phyloP scores from a whole-genome alignment of 2,888 invertebrate species.

The Acleris holmiana region DNA sequence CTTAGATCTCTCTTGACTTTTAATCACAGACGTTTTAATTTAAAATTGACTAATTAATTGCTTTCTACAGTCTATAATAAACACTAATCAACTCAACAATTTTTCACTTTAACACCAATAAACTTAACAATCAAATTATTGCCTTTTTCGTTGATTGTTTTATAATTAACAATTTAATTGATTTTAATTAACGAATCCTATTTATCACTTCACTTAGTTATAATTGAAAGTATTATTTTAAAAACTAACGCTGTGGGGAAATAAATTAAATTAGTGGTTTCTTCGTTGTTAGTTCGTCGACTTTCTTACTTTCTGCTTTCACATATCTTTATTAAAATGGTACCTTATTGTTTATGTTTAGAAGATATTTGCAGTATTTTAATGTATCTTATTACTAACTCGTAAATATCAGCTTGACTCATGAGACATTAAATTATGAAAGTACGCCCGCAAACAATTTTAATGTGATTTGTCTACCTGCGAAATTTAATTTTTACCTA shows the following conservation, averaged over 20 bases:
- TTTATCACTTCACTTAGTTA: slow-evolving; percentile 32
- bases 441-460: slow-evolving; percentile 8
- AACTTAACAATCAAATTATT: slow-evolving; percentile 60
- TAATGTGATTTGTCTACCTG: neutral
- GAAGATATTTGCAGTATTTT: too few relatives aligned
- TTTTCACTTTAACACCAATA: slow-evolving; percentile 44
- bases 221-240: slow-evolving; percentile 35
- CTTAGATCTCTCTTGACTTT: slow-evolving; percentile 15
- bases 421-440: neutral
- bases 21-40: slow-evolving; percentile 46
- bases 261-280: slow-evolving; percentile 6
- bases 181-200: slow-evolving; percentile 41
- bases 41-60: slow-evolving; percentile 45
- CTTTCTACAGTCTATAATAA: slow-evolving; percentile 44
- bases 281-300: slow-evolving; percentile 8
- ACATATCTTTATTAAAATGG: too few relatives aligned
- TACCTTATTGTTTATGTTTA: too few relatives aligned
- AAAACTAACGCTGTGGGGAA: slow-evolving; percentile 28
- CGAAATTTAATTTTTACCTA: neutral
- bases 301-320: too few relatives aligned
- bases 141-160: slow-evolving; percentile 57
- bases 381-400: too few relatives aligned
- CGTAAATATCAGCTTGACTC: too few relatives aligned
- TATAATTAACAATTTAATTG: slow-evolving; percentile 44
- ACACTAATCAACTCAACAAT: slow-evolving; percentile 42